Evolutionary conservation across 2,113 vertebrate genomes (phyloP).

Genomic region (Benitochromis conjunctus): DNA sequence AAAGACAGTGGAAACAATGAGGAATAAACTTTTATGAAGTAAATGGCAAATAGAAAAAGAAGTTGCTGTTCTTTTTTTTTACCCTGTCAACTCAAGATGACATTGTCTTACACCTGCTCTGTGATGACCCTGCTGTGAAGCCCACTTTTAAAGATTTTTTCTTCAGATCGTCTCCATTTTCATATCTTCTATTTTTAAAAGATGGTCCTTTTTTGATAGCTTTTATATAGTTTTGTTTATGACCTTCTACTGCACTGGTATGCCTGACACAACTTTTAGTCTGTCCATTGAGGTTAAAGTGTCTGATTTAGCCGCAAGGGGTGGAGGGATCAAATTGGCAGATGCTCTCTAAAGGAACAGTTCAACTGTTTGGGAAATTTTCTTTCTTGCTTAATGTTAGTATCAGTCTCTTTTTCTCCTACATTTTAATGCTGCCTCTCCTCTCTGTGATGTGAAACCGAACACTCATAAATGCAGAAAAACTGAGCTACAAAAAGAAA

Average conservation of each 20-base stretch:
- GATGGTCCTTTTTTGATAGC: background rate
- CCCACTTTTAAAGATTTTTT: background rate
- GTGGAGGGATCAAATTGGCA: background rate
- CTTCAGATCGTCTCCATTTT: background rate
- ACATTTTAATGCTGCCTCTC: background rate
- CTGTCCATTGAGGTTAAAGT: background rate
- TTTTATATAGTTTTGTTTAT: background rate
- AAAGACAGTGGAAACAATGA: background rate
- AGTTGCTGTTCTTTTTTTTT: conserved; percentile 13
- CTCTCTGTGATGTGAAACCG: background rate
- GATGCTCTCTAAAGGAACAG: background rate
- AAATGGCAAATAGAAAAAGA: conserved; percentile 11
- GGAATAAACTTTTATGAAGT: conserved; percentile 22
- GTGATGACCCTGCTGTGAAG: conserved; percentile 15
- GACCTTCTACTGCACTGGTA: conserved; percentile 5
- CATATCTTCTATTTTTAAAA: background rate
- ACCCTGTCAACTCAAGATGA: background rate
- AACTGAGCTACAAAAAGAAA: background rate
- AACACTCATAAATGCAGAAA: background rate
- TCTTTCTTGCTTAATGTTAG: background rate
- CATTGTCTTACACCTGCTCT: background rate
- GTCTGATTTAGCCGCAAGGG: background rate
- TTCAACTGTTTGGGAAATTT: background rate
- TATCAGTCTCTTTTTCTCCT: background rate
- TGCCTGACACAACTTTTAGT: conserved; percentile 3